A percentile compares a stretch with the other conserved stretches of the same genome.
phyloP scores from a whole-genome alignment of 2,888 invertebrate species.

The Bombylius major region DNA sequence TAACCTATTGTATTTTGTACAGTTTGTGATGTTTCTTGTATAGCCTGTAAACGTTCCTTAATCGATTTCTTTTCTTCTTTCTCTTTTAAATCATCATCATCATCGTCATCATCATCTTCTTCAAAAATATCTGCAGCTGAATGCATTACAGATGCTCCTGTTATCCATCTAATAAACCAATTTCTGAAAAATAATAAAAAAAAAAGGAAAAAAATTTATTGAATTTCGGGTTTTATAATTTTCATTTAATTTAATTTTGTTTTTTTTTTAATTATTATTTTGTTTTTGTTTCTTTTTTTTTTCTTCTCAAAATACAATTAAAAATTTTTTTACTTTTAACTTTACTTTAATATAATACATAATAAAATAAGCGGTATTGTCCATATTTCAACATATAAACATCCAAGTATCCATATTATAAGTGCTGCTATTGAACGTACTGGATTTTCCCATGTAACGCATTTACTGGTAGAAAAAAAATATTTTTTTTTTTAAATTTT shows the following conservation, averaged over 20 bases:
- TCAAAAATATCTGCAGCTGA: conserved; percentile 40
- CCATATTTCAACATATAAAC: conserved; percentile 91
- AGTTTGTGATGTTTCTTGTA: conserved; percentile 93
- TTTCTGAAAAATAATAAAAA: conserved; percentile 22
- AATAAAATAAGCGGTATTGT: conserved; percentile 80
- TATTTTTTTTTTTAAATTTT: neutral
- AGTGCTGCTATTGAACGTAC: conserved; percentile 73
- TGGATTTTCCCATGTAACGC: conserved; percentile 94
- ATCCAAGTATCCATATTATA: conserved; percentile 70
- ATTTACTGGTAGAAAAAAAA: conserved; percentile 50
- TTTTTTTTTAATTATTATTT: too few relatives aligned
- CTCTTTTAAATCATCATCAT: conserved; percentile 84
- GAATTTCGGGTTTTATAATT: too few relatives aligned
- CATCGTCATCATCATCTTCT: conserved; percentile 63
- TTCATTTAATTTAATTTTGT: too few relatives aligned
- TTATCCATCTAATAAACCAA: conserved; percentile 33
- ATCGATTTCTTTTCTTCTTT: conserved; percentile 93
- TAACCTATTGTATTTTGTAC: conserved; percentile 94
- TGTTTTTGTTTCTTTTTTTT: too few relatives aligned
- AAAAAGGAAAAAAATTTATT: too few relatives aligned
- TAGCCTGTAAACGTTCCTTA: conserved; percentile 84
- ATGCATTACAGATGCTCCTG: conserved; percentile 25
- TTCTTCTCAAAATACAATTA: too few relatives aligned
- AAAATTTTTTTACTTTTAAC: too few relatives aligned
- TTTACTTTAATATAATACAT: conserved; percentile 58